Percentiles rank a stretch among this genome's conserved stretches.
Evolutionary conservation across 35 echinoderm and acorn worm genomes (phyloP).

Genomic region (Hemicentrotus pulcherrimus): DNA sequence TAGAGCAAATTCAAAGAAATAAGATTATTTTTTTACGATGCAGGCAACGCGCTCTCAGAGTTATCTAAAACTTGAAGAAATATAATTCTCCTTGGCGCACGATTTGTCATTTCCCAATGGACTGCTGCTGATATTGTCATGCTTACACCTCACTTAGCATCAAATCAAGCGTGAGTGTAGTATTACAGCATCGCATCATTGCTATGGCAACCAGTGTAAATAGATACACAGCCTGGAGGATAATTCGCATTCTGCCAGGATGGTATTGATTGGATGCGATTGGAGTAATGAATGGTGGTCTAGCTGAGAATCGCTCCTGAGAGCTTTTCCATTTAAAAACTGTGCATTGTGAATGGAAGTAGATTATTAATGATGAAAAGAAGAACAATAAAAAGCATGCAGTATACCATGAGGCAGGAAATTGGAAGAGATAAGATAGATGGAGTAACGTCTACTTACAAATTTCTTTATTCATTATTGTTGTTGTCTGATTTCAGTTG

Average conservation of each 20-base stretch:
- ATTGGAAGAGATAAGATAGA: no score
- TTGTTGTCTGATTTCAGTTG: no score
- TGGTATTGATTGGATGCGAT: constrained; percentile 10
- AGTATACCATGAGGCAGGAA: no score
- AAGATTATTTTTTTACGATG: background rate
- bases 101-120: constrained; percentile 6
- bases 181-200: background rate
- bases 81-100: background rate
- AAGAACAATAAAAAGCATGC: no score
- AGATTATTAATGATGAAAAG: no score
- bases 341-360: no score
- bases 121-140: background rate
- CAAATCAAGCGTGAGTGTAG: background rate
- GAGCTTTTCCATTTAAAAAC: no score
- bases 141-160: background rate
- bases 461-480: no score
- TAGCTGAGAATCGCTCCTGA: background rate
- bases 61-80: background rate
- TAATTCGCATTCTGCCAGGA: background rate
- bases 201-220: background rate
- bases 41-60: background rate
- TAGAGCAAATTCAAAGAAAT: no score
- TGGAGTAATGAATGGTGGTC: background rate
- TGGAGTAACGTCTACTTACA: no score
- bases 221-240: background rate